A percentile compares a stretch with the other conserved stretches of the same genome.
Evolutionary conservation across 2,113 vertebrate species (phyloP).

Genomic region (Tylochromis polylepis): DNA sequence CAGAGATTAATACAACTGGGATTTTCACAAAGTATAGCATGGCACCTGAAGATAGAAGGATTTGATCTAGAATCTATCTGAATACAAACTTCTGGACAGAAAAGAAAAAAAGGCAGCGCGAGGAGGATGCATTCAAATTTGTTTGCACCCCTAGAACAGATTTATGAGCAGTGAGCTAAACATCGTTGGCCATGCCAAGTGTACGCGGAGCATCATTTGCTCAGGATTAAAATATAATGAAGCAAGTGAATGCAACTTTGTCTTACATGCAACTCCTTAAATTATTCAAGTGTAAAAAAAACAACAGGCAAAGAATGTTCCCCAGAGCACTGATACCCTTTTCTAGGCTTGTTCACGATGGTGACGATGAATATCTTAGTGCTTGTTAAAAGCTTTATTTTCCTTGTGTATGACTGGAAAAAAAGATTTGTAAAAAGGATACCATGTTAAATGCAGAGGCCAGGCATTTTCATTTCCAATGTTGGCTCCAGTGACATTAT

Average conservation of each 20-base stretch:
- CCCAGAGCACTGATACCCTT: conserved; percentile 55
- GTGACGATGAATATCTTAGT: conserved; percentile 65
- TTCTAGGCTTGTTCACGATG: conserved; percentile 54
- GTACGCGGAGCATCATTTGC: conserved; percentile 58
- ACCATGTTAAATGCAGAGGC: not conserved
- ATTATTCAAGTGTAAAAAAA: conserved; percentile 68
- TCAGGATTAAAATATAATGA: conserved; percentile 76
- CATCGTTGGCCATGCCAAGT: conserved; percentile 32
- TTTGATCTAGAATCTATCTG: conserved; percentile 34
- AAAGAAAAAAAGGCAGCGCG: not conserved
- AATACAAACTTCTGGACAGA: conserved; percentile 14
- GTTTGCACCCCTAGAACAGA: not conserved
- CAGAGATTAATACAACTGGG: too few species aligned
- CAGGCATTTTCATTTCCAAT: conserved; percentile 2
- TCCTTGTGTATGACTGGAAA: not conserved
- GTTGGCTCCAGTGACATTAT: not conserved
- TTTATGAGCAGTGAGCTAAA: conserved; percentile 49
- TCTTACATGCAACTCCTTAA: conserved; percentile 70
- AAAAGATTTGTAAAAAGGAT: conserved; percentile 20
- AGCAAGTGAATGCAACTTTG: conserved; percentile 71
- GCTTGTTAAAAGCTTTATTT: conserved; percentile 68
- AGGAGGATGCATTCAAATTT: conserved; percentile 8
- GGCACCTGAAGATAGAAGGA: conserved; percentile 41
- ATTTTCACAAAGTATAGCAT: too few species aligned
- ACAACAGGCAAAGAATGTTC: conserved; percentile 58